Evolutionary conservation across 2,888 invertebrate species (phyloP).

Genomic region (Spilosoma lubricipeda): DNA sequence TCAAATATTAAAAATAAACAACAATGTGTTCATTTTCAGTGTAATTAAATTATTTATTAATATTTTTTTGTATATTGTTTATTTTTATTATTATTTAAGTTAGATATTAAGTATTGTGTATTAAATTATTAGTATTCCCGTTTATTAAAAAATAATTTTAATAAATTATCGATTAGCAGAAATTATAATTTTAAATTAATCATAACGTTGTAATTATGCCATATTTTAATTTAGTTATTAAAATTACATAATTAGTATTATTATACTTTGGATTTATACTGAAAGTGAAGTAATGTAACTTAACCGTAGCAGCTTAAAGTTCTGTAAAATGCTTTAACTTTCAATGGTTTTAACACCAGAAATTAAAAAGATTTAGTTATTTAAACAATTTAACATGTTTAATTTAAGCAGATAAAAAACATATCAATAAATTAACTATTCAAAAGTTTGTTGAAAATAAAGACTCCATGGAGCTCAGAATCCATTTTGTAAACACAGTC

Average conservation of each 20-base stretch:
- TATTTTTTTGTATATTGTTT: conserved; percentile 51
- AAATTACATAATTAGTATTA: neutral
- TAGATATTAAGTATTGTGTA: conserved; percentile 46
- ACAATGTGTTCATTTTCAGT: conserved; percentile 51
- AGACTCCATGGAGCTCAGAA: neutral
- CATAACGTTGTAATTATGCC: conserved; percentile 23
- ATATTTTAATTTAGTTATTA: conserved; percentile 19
- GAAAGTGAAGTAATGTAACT: conserved; percentile 5
- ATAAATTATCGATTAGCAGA: conserved; percentile 38
- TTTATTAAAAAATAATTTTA: conserved; percentile 29
- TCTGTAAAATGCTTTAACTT: conserved; percentile 15
- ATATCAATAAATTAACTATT: neutral
- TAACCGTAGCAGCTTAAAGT: conserved; percentile 11
- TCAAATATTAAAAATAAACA: conserved; percentile 5
- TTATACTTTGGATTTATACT: neutral
- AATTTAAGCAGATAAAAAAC: neutral
- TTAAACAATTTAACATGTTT: neutral
- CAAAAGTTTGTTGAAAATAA: neutral
- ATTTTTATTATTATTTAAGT: conserved; percentile 38
- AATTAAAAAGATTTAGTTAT: neutral
- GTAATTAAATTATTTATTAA: conserved; percentile 53
- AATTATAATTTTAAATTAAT: conserved; percentile 27
- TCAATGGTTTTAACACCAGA: neutral
- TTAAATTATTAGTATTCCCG: conserved; percentile 32
- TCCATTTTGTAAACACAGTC: conserved; percentile 13